Evolutionary conservation across 2,888 invertebrate species (phyloP).

Genomic region (Coremacera marginata): DNA sequence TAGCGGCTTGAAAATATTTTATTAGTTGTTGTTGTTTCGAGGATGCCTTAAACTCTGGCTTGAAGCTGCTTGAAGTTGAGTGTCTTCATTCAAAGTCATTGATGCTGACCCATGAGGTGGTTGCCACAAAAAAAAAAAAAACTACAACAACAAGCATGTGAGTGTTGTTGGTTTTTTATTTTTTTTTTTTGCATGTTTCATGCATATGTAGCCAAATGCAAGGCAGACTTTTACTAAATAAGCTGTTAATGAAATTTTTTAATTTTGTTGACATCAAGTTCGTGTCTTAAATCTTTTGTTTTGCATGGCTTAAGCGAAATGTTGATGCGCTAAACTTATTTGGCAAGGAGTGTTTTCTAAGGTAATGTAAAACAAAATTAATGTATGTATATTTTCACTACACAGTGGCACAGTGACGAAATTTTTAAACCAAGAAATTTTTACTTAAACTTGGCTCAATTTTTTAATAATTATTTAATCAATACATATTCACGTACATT

Average conservation of each 20-base stretch:
- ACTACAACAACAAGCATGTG: not conserved
- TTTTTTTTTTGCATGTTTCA: not conserved
- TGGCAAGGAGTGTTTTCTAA: too few relatives aligned
- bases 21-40: too few relatives aligned
- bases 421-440: too few relatives aligned
- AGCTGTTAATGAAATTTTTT: not conserved
- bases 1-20: too few relatives aligned
- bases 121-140: not conserved
- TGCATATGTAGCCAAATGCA: not conserved
- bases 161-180: not conserved
- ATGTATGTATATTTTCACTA: too few relatives aligned
- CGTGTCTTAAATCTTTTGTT: slow-evolving; percentile 17
- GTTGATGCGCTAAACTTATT: too few relatives aligned
- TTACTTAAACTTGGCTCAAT: too few relatives aligned
- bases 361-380: too few relatives aligned
- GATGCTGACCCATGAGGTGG: not conserved
- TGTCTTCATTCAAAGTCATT: not conserved
- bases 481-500: too few relatives aligned
- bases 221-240: not conserved
- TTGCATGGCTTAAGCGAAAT: not conserved
- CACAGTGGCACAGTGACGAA: too few relatives aligned
- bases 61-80: not conserved
- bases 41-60: too few relatives aligned
- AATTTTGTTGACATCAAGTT: not conserved
- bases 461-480: too few relatives aligned